A percentile compares a stretch with the other conserved stretches of the same genome.
phyloP scores from a whole-genome alignment of 2,888 invertebrate genomes.

The Pyrochroa serraticornis region DNA sequence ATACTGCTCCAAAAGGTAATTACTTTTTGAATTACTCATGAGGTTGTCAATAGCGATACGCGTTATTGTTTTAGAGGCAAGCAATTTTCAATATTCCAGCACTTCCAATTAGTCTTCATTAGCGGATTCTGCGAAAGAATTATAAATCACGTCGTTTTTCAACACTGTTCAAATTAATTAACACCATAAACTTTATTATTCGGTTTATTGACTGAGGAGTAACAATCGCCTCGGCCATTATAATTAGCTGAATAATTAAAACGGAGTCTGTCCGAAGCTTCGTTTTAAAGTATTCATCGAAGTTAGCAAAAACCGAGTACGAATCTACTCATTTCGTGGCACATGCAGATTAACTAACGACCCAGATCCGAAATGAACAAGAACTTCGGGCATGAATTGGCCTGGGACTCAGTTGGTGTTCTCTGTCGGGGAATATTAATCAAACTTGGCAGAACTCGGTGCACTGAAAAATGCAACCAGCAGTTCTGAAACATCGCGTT shows the following conservation, averaged over 20 bases:
- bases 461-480: too few species aligned
- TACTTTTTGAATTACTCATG: constrained; percentile 20
- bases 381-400: constrained; percentile 35
- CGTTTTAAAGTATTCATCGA: constrained; percentile 10
- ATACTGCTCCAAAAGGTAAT: constrained; percentile 13
- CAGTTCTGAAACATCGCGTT: too few species aligned
- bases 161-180: neutral
- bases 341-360: constrained; percentile 39
- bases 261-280: constrained; percentile 15
- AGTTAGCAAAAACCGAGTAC: constrained; percentile 26
- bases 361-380: constrained; percentile 33
- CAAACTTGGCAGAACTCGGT: constrained; percentile 16
- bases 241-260: constrained; percentile 25
- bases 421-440: constrained; percentile 26
- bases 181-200: neutral
- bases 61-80: constrained; percentile 9
- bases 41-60: constrained; percentile 1
- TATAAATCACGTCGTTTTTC: too few species aligned
- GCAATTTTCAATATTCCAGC: too few species aligned
- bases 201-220: constrained; percentile 1
- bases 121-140: too few species aligned
- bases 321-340: constrained; percentile 35
- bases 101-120: too few species aligned
- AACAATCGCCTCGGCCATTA: constrained; percentile 10
- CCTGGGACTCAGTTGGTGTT: constrained; percentile 21